Percentiles rank a stretch among this genome's conserved stretches.
Conservation (phyloP, 2,888 invertebrate genomes). For the Polymixis flavicincta region DNA sequence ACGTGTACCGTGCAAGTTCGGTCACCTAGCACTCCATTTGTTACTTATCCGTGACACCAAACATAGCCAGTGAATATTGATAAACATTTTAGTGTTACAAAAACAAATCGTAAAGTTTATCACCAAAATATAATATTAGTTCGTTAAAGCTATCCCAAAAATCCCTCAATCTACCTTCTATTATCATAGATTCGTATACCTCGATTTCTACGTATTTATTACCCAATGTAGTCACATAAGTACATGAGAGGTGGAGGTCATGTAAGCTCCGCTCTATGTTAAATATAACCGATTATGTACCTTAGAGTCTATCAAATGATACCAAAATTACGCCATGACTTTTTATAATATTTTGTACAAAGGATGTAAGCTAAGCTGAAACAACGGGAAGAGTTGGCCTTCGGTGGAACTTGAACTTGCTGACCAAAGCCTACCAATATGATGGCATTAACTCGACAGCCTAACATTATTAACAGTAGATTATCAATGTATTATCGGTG, state of each 20-base stretch:
- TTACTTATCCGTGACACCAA: constrained; percentile 39
- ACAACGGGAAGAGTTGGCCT: constrained; percentile 42
- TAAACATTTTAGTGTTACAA: constrained; percentile 43
- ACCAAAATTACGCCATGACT: constrained; percentile 83
- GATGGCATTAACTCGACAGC: constrained; percentile 48
- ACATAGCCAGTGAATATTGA: constrained; percentile 56
- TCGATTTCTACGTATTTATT: constrained; percentile 54
- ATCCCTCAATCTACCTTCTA: constrained; percentile 47
- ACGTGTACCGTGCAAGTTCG: constrained; percentile 26
- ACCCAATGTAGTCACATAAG: constrained; percentile 49
- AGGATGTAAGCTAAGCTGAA: constrained; percentile 65
- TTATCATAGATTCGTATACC: constrained; percentile 47
- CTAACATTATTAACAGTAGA: constrained; percentile 66
- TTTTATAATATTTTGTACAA: constrained; percentile 84
- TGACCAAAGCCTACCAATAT: constrained; percentile 62
- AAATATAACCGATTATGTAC: constrained; percentile 59
- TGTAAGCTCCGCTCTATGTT: constrained; percentile 48
- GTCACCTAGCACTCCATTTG: constrained; percentile 34
- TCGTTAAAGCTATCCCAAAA: constrained; percentile 41
- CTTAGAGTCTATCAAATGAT: constrained; percentile 67
- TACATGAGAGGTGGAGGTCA: constrained; percentile 40
- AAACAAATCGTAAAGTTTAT: constrained; percentile 10
- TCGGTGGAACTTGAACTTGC: constrained; percentile 41
- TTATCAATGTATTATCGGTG: constrained; percentile 62
- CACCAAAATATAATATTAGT: constrained; percentile 46